A percentile compares a stretch with the other conserved stretches of the same genome.
Evolutionary conservation across 2,797 vertebrate genomes (phyloP).

Genomic region (Acipenser ruthenus): DNA sequence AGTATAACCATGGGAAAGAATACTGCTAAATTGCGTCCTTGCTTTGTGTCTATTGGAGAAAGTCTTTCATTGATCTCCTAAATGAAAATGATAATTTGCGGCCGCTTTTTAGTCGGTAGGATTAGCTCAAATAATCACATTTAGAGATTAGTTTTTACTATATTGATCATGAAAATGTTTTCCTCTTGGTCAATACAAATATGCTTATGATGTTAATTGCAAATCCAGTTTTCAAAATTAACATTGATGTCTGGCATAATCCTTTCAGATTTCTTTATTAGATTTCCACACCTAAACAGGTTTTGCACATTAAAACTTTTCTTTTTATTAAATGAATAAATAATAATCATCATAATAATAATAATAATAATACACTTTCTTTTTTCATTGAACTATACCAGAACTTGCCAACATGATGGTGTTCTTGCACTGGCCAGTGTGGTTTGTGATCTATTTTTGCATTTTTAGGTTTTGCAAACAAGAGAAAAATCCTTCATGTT

Average conservation of each 20-base stretch:
- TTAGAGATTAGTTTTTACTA: slow-evolving; percentile 72
- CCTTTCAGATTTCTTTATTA: slow-evolving; percentile 47
- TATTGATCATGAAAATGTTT: slow-evolving; percentile 70
- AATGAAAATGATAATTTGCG: slow-evolving; percentile 50
- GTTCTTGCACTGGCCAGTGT: too few species aligned
- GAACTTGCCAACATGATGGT: too few species aligned
- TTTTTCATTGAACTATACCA: too few species aligned
- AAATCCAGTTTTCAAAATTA: slow-evolving; percentile 79
- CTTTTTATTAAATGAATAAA: too few species aligned
- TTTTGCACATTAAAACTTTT: too few species aligned
- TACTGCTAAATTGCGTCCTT: slow-evolving; percentile 5
- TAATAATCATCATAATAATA: too few species aligned
- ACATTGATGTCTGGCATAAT: slow-evolving; percentile 56
- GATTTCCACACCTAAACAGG: slow-evolving; percentile 5
- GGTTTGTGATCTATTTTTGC: too few species aligned
- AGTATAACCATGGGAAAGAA: neutral
- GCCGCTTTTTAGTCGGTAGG: slow-evolving; percentile 63
- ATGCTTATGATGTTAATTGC: slow-evolving; percentile 59
- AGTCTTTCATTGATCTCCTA: slow-evolving; percentile 43
- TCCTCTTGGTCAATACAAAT: slow-evolving; percentile 80
- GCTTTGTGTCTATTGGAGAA: slow-evolving; percentile 30
- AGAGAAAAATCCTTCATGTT: too few species aligned
- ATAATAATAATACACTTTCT: too few species aligned
- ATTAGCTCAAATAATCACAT: slow-evolving; percentile 83
- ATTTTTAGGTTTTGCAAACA: too few species aligned